Evolutionary conservation across 2,888 invertebrate genomes (phyloP).

Genomic region (Campoplex nolae): DNA sequence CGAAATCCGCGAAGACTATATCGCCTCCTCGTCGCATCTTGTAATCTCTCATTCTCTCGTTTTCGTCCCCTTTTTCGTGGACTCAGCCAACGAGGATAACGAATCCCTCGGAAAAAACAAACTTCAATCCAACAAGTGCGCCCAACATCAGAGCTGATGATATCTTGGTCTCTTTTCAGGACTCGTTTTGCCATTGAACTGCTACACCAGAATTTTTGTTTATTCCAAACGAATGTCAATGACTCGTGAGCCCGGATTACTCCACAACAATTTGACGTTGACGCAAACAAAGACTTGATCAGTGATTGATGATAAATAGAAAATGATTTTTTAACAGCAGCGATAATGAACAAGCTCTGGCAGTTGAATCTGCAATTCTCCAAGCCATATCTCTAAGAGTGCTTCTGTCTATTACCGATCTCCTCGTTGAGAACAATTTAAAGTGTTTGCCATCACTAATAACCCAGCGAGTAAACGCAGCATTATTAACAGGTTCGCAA

Average conservation of each 20-base stretch:
- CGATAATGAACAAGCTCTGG: background rate
- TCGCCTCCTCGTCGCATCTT: conserved; percentile 58
- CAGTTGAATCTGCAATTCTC: conserved; percentile 27
- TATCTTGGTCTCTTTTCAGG: background rate
- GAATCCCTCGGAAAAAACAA: background rate
- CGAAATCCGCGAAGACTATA: conserved; percentile 63
- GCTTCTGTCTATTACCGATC: conserved; percentile 68
- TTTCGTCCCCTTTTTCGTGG: conserved; percentile 13
- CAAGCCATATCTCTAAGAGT: conserved; percentile 23
- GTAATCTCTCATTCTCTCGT: conserved; percentile 26
- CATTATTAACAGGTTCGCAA: conserved; percentile 84
- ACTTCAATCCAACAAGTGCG: background rate
- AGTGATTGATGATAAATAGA: background rate
- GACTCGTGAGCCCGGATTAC: background rate
- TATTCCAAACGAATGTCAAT: too few relatives aligned
- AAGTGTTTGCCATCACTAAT: conserved; percentile 83
- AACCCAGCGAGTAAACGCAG: conserved; percentile 82
- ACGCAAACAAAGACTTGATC: background rate
- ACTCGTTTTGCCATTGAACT: background rate
- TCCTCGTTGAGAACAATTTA: conserved; percentile 78
- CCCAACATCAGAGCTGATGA: background rate
- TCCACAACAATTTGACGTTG: background rate
- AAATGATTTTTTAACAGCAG: too few relatives aligned
- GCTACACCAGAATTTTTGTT: too few relatives aligned
- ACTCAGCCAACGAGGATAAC: background rate